A percentile compares a stretch with the other conserved stretches of the same genome.
Conservation (phyloP, 2,888 invertebrate species). For the Parnassius mnemosyne region DNA sequence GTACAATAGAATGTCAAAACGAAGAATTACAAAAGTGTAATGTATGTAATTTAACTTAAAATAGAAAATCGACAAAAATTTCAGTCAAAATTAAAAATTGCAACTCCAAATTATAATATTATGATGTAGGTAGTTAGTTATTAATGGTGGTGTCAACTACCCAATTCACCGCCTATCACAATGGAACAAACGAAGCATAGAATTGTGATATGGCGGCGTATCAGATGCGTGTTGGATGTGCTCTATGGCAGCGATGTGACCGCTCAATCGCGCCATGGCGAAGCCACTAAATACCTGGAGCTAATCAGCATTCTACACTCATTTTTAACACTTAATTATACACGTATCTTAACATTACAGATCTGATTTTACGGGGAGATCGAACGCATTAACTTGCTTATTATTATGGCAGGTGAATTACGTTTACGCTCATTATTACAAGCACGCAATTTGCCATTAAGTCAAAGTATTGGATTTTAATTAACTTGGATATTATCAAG, state of each 20-base stretch:
- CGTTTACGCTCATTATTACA: too few relatives aligned
- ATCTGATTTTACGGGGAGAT: constrained; percentile 66
- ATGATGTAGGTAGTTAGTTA: too few relatives aligned
- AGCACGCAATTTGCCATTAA: too few relatives aligned
- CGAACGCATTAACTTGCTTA: constrained; percentile 35
- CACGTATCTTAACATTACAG: constrained; percentile 75
- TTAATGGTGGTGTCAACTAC: too few relatives aligned
- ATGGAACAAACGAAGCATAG: constrained; percentile 75
- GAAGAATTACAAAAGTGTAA: too few relatives aligned
- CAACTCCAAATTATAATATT: too few relatives aligned
- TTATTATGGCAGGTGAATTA: constrained; percentile 21
- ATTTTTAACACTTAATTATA: constrained; percentile 80
- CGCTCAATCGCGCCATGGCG: constrained; percentile 60
- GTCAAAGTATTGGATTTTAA: too few relatives aligned
- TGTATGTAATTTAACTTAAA: too few relatives aligned
- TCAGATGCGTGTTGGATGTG: constrained; percentile 63
- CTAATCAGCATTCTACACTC: constrained; percentile 80
- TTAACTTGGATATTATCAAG: too few relatives aligned
- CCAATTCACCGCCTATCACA: constrained; percentile 67
- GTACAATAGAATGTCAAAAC: too few relatives aligned
- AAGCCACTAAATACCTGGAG: constrained; percentile 74
- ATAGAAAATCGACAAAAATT: too few relatives aligned
- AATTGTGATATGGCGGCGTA: constrained; percentile 73
- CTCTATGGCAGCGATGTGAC: constrained; percentile 66
- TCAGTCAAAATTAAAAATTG: too few relatives aligned